phyloP scores from a whole-genome alignment of 2,888 invertebrate species.

The Orchesellides sinensis region DNA sequence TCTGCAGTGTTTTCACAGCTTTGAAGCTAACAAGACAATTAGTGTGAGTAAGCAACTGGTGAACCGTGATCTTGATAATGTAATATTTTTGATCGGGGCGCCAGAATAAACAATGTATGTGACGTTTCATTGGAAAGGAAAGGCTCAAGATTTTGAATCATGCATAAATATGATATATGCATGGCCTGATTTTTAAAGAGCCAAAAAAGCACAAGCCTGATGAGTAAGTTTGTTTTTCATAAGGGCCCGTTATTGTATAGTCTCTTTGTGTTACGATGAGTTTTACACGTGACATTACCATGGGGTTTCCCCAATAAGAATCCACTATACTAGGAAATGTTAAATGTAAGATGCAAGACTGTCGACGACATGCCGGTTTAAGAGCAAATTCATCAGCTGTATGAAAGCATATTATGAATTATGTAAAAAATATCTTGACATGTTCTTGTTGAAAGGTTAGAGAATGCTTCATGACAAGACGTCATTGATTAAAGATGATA shows the following conservation, averaged over 20 bases:
- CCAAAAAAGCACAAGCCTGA: background rate
- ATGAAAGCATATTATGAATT: background rate
- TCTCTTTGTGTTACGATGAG: too few species aligned
- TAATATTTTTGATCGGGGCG: too few species aligned
- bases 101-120: too few species aligned
- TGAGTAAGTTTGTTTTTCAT: conserved; percentile 19
- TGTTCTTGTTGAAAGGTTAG: conserved; percentile 34
- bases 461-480: background rate
- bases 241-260: conserved; percentile 31
- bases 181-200: too few species aligned
- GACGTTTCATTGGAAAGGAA: too few species aligned
- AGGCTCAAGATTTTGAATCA: too few species aligned
- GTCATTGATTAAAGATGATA: background rate
- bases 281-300: too few species aligned
- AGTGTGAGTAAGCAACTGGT: too few species aligned
- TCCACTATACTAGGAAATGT: conserved; percentile 52
- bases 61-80: too few species aligned
- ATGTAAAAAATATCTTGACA: background rate
- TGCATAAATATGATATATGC: too few species aligned
- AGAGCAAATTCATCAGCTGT: background rate
- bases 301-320: conserved; percentile 55
- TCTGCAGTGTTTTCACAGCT: too few species aligned
- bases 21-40: too few species aligned
- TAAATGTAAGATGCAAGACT: conserved; percentile 18
- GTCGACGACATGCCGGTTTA: conserved; percentile 51